Base-by-base conservation (phyloP, 2,888 invertebrate species). In the Craniophora ligustri region DNA sequence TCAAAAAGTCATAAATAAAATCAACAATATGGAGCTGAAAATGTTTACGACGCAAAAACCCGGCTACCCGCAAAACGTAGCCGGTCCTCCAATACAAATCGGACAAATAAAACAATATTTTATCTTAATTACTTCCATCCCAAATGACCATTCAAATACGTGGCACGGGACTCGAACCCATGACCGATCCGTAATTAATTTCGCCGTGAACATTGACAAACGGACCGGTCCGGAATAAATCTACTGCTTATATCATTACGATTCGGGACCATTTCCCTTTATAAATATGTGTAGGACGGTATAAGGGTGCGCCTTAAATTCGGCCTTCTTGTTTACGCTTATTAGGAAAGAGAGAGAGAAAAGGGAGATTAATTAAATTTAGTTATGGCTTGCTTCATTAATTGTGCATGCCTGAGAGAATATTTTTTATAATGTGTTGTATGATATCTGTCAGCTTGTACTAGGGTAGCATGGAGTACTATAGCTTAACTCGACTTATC, bases 141-240 rank as follows among this genome's bases (percentile, higher is more conserved):
- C 75, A 67, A 80, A 82, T 81, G 83, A 77, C 80, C 82, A 80
- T 79, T 82, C 82, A 77, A 78, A 82, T 77, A 78, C 75, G 75
- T 64, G 60, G 70, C 71, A 61, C 73, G 71, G 76, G 80, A 76
- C 54, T 80, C 81, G 85, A 80, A 84, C 83, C 82, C 78, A 62
- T 75, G 83, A 82, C 88, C 85, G 82, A 79, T 81, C 81, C 82
- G 79, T 87, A 86, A 89, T 90, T 89, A 89, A 89, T 89, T 88
- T 84, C 74, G 71, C 78, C 75, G 79, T 75, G 79, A 82, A 84
- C 88, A 87, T 85, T 87, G 88, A 89, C 89, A 88, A 87, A 86
- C 86, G 85, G 85, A 82, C 75, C 78, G 74, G 73, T 61, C 71
- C 73, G 75, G 78, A 80, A 88, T 89, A 88, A 88, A 89, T 89